Percentiles rank a stretch among this genome's conserved stretches.
These are phyloP conservation scores for Rhinoraja longicauda DNA, from an alignment of 2,797 vertebrate genomes.

Conservation along the genomic window DNA sequence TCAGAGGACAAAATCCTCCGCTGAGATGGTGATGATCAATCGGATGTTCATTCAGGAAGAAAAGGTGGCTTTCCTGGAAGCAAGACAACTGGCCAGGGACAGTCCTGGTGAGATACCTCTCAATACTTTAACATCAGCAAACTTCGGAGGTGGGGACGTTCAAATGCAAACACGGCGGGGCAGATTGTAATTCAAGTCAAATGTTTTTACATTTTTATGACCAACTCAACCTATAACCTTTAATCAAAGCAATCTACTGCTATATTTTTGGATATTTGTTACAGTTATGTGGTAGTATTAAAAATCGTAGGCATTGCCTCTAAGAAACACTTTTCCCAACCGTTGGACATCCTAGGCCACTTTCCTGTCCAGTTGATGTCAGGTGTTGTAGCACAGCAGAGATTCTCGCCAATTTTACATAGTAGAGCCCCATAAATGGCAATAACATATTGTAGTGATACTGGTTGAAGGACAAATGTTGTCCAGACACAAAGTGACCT, in stretches of 20 bases:
- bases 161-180: not conserved
- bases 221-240: too few species aligned
- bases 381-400: not conserved
- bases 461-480: too few species aligned
- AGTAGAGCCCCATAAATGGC: not conserved
- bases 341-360: not conserved
- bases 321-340: not conserved
- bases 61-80: conserved; percentile 59
- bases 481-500: too few species aligned
- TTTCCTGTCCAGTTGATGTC: not conserved
- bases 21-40: conserved; percentile 76
- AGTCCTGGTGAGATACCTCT: conserved; percentile 60
- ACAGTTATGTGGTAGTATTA: not conserved
- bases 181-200: not conserved
- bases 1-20: conserved; percentile 69
- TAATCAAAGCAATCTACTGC: not conserved
- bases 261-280: not conserved
- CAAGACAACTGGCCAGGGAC: conserved; percentile 57
- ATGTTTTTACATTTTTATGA: not conserved
- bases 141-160: not conserved
- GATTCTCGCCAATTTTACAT: not conserved
- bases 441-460: not conserved
- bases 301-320: not conserved
- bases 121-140: not conserved
- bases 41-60: conserved; percentile 72